Evolutionary conservation across 2,797 vertebrate species (phyloP), one percentile per base, ranked within the genome.

Genomic region (Micrastur ruficollis): DNA sequence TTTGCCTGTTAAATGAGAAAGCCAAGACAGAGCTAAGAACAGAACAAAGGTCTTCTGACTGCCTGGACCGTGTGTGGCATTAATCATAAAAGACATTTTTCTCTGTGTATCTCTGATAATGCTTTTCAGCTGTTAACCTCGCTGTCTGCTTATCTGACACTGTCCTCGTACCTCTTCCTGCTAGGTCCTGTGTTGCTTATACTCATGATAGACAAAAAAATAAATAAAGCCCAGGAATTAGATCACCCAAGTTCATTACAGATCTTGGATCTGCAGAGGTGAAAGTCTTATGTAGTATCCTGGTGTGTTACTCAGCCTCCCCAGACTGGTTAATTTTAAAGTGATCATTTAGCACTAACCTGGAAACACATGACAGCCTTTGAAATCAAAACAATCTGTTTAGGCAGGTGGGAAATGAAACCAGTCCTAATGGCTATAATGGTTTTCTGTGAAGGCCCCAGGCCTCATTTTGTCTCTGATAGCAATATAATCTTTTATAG

Each of bases 401-500:
- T 11, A 81, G 82, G 93, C 97, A 97, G 96, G 95, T 97, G 95
- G 94, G 84, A 92, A 93, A 90, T 93, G 88, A 94, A 97, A 74
- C 93, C 59, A 31, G 75, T 83, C 73, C 89, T 88, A 86, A 92
- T 92, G 81, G 93, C 89, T 72, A 1, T 52, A 72, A 70, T 74
- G 94, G 86, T 96, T 96, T 89, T 91, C 95, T 96, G 71, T 95
- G 87, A 71, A 95, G 70, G 95, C 92, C 85, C 88, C 84, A 65
- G 93, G 91, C 95, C 89, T 72, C 79, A 74, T 95, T 96, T 84
- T 88, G 95, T 95, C 94, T 96, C 34, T 91, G 93, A 96, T 94
- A 96, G 97, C 81, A 96, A 94, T 95, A 79, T 97, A 96, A 95
- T 96, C 89, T 94, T 96, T 98, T 96, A 98, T 58, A 93, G 93